Percentiles rank a stretch among this genome's conserved stretches.
phyloP scores from a whole-genome alignment of 2,888 invertebrate species.

The Patella depressa region DNA sequence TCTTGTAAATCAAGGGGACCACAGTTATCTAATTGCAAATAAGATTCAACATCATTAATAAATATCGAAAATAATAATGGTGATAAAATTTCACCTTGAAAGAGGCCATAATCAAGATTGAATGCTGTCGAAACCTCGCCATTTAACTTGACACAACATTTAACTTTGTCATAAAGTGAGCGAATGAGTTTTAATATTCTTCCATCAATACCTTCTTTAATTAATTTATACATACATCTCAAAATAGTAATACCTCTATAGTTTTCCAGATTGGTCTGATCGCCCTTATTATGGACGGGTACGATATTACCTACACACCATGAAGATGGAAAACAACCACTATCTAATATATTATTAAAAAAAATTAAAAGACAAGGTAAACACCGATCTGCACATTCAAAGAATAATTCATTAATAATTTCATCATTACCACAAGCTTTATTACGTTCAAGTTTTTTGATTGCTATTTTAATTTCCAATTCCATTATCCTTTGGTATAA shows the following conservation, averaged over 20 bases:
- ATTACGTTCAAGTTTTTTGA: neutral
- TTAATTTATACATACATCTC: neutral
- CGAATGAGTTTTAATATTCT: neutral
- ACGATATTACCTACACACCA: conserved; percentile 14
- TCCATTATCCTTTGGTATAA: neutral
- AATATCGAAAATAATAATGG: neutral
- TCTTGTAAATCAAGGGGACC: neutral
- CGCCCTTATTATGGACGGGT: conserved; percentile 13
- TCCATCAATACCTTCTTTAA: neutral
- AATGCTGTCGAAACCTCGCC: neutral
- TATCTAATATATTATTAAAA: conserved; percentile 8
- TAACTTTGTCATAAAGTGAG: neutral
- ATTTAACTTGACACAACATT: neutral
- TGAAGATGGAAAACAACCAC: conserved; percentile 8
- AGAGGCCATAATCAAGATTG: neutral
- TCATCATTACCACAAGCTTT: neutral
- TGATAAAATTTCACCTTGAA: neutral
- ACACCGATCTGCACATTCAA: neutral
- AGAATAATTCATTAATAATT: conserved; percentile 17
- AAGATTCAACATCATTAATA: neutral
- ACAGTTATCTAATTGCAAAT: neutral
- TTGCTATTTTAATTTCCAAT: neutral
- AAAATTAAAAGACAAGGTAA: conserved; percentile 1
- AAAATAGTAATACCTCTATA: conserved; percentile 11
- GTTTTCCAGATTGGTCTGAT: neutral